phyloP scores from a whole-genome alignment of 2,797 vertebrate species.

The Sebastes iracundus region DNA sequence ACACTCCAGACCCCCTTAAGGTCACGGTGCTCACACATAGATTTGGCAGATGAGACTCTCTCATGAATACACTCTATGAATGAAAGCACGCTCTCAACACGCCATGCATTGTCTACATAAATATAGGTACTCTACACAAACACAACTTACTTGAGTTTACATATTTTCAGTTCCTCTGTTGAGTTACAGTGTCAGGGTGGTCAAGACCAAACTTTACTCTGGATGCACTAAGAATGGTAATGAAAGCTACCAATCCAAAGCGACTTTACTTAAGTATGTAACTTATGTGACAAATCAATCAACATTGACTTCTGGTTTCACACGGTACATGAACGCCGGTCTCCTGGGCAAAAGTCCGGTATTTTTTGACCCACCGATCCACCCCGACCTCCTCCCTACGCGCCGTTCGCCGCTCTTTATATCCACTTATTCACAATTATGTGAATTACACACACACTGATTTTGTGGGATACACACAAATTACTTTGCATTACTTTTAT shows the following conservation, averaged over 20 bases:
- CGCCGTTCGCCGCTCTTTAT: no score
- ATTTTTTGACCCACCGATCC: no score
- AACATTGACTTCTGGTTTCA: no score
- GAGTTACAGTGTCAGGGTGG: not conserved
- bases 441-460: no score
- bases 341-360: no score
- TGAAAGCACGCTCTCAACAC: not conserved
- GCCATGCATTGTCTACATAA: not conserved
- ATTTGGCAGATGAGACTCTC: not conserved
- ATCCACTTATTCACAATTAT: no score
- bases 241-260: not conserved
- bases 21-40: conserved; percentile 21
- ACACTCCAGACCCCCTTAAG: conserved; percentile 31
- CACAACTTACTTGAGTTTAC: not conserved
- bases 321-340: no score
- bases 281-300: no score
- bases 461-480: no score
- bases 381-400: no score
- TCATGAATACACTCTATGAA: not conserved
- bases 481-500: fast-evolving
- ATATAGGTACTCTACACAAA: not conserved
- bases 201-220: no score
- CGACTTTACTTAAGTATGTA: no score
- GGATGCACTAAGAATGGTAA: not conserved
- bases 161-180: not conserved